Evolutionary conservation across 92 coral and sea anemone genomes (phyloP).

Genomic region (Porites evermanni): DNA sequence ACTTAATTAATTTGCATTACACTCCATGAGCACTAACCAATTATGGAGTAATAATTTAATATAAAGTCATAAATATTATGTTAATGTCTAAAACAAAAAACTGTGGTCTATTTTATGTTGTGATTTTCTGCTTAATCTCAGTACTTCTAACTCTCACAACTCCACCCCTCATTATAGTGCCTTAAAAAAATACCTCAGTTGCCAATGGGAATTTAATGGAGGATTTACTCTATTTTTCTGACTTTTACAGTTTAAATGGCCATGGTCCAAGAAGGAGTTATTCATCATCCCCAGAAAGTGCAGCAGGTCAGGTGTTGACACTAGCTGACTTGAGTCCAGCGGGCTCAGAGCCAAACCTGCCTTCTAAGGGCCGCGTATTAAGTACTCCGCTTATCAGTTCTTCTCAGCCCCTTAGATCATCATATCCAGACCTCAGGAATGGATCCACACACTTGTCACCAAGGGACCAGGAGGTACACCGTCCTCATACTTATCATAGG

Average conservation of each 20-base stretch:
- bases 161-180: too few relatives aligned
- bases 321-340: constrained; percentile 97
- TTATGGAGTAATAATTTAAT: too few relatives aligned
- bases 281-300: constrained; percentile 87
- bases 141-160: too few relatives aligned
- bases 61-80: too few relatives aligned
- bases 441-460: constrained; percentile 84
- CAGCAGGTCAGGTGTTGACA: constrained; percentile 84
- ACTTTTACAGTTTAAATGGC: constrained; percentile 62
- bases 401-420: constrained; percentile 73
- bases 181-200: too few relatives aligned
- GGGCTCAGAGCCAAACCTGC: constrained; percentile 75
- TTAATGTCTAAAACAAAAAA: too few relatives aligned
- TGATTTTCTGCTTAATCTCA: too few relatives aligned
- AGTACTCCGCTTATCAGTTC: constrained; percentile 60
- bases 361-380: constrained; percentile 52
- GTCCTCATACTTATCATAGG: background rate
- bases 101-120: too few relatives aligned
- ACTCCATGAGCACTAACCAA: too few relatives aligned
- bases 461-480: constrained; percentile 78
- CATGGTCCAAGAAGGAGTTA: constrained; percentile 73
- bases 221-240: too few relatives aligned
- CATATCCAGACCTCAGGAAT: constrained; percentile 79
- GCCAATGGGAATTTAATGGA: background rate
- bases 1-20: too few relatives aligned